Conservation (phyloP, 30 jellyfish, hydroid and myxozoan species). For the Aurelia aurita complex sp. Pacific region DNA sequence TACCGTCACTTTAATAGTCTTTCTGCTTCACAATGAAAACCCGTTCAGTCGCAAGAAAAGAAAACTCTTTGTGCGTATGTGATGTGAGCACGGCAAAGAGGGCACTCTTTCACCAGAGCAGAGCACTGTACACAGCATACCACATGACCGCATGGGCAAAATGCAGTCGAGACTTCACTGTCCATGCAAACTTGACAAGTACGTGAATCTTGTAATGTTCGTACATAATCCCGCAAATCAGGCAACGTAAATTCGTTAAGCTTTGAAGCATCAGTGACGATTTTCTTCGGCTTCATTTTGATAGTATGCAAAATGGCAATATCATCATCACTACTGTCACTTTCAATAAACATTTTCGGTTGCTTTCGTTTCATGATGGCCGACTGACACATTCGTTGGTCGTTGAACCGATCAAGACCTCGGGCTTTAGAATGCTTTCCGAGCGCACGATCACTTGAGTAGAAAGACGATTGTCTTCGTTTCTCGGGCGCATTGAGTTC, state of each 20-base stretch:
- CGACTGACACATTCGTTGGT: constrained; percentile 65
- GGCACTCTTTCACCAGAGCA: constrained; percentile 97
- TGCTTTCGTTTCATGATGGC: constrained; percentile 58
- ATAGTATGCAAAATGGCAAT: not conserved
- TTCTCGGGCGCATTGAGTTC: constrained; percentile 87
- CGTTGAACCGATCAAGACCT: not conserved
- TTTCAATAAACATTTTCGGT: constrained; percentile 40
- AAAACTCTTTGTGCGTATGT: constrained; percentile 98
- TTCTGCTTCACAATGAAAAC: not conserved
- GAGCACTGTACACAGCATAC: constrained; percentile 98
- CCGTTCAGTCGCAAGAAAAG: constrained; percentile 71
- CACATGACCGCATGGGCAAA: constrained; percentile 99
- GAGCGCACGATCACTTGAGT: constrained; percentile 85
- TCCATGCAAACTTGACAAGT: constrained; percentile 99
- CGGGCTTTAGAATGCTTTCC: constrained; percentile 43
- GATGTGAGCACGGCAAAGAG: constrained; percentile 96
- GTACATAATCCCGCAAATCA: constrained; percentile 87
- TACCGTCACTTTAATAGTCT: too few species aligned
- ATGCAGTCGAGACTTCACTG: constrained; percentile 89
- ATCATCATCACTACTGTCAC: constrained; percentile 56
- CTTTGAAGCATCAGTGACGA: constrained; percentile 41
- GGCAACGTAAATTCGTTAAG: constrained; percentile 65
- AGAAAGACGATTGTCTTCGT: constrained; percentile 87
- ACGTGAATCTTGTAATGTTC: constrained; percentile 82
- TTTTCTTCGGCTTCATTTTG: constrained; percentile 25